phyloP scores from a whole-genome alignment of 2,888 invertebrate species.

The Drosophila nigritarsus region DNA sequence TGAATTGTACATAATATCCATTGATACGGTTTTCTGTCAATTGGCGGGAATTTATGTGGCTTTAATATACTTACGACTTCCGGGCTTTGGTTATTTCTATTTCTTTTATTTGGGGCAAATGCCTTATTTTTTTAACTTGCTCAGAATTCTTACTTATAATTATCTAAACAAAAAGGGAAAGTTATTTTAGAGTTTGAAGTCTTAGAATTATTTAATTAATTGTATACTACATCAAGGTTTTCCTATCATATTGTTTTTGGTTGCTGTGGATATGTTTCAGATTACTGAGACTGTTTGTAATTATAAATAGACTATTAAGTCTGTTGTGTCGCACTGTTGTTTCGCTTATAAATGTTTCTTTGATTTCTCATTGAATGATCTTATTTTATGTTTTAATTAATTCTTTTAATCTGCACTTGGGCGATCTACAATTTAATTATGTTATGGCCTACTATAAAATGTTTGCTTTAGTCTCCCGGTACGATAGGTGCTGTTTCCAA shows the following conservation, averaged over 20 bases:
- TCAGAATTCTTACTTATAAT: background rate
- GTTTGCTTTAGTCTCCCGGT: background rate
- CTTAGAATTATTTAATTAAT: background rate
- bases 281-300: background rate
- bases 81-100: constrained; percentile 12
- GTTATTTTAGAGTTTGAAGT: background rate
- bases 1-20: constrained; percentile 27
- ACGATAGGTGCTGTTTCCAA: constrained; percentile 52
- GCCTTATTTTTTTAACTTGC: constrained; percentile 7
- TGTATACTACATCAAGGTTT: background rate
- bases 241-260: background rate
- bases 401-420: constrained; percentile 6
- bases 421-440: background rate
- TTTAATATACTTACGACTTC: constrained; percentile 24
- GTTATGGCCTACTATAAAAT: background rate
- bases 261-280: background rate
- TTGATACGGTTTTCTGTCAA: constrained; percentile 33
- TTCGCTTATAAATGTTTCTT: background rate
- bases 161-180: background rate
- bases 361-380: background rate
- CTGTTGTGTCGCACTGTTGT: background rate
- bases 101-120: constrained; percentile 3
- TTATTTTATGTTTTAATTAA: constrained; percentile 26
- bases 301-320: background rate
- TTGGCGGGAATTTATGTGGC: constrained; percentile 31